phyloP scores from a whole-genome alignment of 1,140 invertebrate genomes.

The Drosophila truncata region DNA sequence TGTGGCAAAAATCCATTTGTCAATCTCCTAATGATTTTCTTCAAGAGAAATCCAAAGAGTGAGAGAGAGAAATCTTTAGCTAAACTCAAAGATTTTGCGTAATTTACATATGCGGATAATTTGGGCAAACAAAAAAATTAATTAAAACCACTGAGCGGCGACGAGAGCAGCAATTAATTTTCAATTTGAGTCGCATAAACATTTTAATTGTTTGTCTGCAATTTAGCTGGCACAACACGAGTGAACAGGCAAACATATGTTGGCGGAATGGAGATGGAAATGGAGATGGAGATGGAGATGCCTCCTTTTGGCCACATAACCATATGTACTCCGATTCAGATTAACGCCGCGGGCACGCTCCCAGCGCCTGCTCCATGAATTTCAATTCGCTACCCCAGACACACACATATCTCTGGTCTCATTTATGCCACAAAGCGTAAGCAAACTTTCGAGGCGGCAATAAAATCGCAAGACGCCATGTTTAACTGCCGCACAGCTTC shows the following conservation, averaged over 20 bases:
- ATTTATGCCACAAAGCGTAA: conserved; percentile 77
- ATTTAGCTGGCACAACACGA: conserved; percentile 58
- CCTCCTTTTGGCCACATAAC: conserved; percentile 27
- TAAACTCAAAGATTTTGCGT: conserved; percentile 1
- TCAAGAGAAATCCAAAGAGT: neutral
- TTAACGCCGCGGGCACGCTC: conserved; percentile 63
- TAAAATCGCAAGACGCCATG: conserved; percentile 67
- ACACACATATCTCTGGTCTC: conserved; percentile 32
- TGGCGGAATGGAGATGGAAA: conserved; percentile 9
- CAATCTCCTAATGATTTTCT: conserved; percentile 69
- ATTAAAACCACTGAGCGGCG: conserved; percentile 37
- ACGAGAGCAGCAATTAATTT: conserved; percentile 70
- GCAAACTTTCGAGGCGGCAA: conserved; percentile 77
- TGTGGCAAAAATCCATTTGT: conserved; percentile 70
- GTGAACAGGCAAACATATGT: conserved; percentile 78
- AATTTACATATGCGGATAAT: conserved; percentile 36
- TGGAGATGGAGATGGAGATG: conserved; percentile 1
- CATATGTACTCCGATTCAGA: conserved; percentile 49
- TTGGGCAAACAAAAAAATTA: conserved; percentile 41
- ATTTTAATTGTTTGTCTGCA: conserved; percentile 79
- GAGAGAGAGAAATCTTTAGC: conserved; percentile 4
- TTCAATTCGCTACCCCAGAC: conserved; percentile 64
- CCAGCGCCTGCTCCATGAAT: conserved; percentile 59
- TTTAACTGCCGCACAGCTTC: conserved; percentile 69
- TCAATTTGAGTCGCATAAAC: conserved; percentile 75